Conservation (phyloP, 2,113 vertebrate species). For the Brachyhypopomus gauderio region DNA sequence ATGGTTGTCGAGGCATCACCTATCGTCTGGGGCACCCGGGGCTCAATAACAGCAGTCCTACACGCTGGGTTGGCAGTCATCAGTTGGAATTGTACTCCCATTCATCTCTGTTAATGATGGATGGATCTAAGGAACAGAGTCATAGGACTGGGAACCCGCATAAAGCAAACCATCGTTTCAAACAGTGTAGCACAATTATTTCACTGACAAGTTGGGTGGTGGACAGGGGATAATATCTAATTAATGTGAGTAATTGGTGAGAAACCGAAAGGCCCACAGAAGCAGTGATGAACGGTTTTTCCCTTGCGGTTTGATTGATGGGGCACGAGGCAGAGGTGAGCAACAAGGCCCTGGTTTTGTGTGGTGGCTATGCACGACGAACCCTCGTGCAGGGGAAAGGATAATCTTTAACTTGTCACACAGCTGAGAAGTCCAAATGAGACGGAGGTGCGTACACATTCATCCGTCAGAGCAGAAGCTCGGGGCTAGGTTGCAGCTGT, state of each 20-base stretch:
- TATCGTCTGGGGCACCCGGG: too few species aligned
- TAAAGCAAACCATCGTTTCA: constrained; percentile 14
- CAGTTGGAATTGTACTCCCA: constrained; percentile 16
- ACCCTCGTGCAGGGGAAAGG: not conserved
- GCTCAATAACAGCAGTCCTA: constrained; percentile 18
- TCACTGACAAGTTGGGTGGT: not conserved
- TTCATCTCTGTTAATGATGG: constrained; percentile 15
- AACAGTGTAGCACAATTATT: constrained; percentile 7
- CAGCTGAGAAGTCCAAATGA: constrained; percentile 14
- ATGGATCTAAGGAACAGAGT: not conserved
- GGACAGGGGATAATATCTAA: not conserved
- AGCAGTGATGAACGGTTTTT: not conserved
- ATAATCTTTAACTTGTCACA: constrained; percentile 9
- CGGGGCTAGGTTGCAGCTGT: not conserved
- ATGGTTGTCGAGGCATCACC: too few species aligned
- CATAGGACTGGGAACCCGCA: not conserved
- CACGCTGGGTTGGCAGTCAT: constrained; percentile 31
- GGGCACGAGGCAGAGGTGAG: not conserved
- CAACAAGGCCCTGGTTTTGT: not conserved
- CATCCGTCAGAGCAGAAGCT: constrained; percentile 28
- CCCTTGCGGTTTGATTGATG: constrained; percentile 26
- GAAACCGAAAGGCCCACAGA: not conserved
- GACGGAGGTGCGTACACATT: constrained; percentile 4
- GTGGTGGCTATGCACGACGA: constrained; percentile 1
- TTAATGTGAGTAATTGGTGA: constrained; percentile 19